Base-by-base conservation (phyloP, 2,113 vertebrate genomes). In the Eonycteris spelaea region DNA sequence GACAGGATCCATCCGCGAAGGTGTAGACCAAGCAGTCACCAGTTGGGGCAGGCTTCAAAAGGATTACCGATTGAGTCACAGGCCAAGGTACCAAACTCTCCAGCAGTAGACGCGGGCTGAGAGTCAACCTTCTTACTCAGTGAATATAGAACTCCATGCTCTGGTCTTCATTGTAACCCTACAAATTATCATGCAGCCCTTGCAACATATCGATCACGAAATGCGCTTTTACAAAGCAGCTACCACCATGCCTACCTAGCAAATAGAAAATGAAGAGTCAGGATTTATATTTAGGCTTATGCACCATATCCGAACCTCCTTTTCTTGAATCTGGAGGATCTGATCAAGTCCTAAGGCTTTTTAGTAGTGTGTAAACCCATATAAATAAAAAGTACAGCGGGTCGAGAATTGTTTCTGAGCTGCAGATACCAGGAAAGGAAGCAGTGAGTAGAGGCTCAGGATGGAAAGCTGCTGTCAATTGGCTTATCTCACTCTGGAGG, bases 281-380 rank as follows among this genome's bases (percentile, higher is more conserved):
- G 57, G 28, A 30, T 51, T 70, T 33, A 43, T 11, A 51, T 22
- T 40, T 71, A 53, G 21, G 9, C 22, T 19, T 24, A 30, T 22
- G 33, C 30, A 0, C 14, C 14, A 6, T 40, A 16, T 59, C 59
- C 30, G 70, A 59, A n/a, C 38, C 68, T 51, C 33, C 40, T 78
- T 75, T 24, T 63, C 28, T 53, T 28, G 63, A 59, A 61, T 43
- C 73, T 26, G 40, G 22, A 19, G 14, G 53, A 15, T n/a, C 8
- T 26, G 79, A 40, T 28, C 33, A 70, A 43, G 11, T n/a, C 53
- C 35, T 28, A 33, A 15, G 11, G 30, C 2, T 21, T 16, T 65
- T 57, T 28, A 53, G 77, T 16, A 22, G 19, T 2, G 0, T 19
- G 14, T 14, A 53, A 77, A 35, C 22, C 19, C 28, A 10, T 0